Evolutionary conservation across 2,888 invertebrate genomes (phyloP), one percentile per base, ranked within the genome.

Genomic region (Cartodere bifasciata): DNA sequence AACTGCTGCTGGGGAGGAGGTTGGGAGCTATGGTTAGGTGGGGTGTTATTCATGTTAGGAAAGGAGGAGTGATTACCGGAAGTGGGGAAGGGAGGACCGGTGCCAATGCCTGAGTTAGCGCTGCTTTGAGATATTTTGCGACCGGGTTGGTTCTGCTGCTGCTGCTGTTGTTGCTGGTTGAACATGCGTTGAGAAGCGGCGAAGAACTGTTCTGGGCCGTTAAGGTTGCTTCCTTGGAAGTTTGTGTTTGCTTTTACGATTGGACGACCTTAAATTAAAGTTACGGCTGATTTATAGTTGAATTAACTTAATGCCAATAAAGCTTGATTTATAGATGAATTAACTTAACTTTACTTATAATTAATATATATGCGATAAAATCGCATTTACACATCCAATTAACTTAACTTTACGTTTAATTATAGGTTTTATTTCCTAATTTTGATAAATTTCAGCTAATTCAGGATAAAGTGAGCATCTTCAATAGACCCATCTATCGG

Each of bases 231-330:
- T 29, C 58, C 56, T 33, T 62, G 54, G 39, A 53, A 55, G 41
- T 54, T 58, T 32, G 54, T 50, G 41, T 64, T 64, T 9, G 68
- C 68, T 50, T 71, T 72, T 17, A 71, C 68, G 38, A 71, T 71
- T 23, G 70, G 67, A 42, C 71, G 67, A 41, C 70, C 71, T 55
- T n/a, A 29, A 13, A 26, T 26, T 12, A 21, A 21, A n/a, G 14
- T 23, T 13, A 31, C 21, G n/a, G n/a, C 20, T 20, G n/a, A 7
- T 20, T 20, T 20, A 7, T 7, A 20, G n/a, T n/a, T n/a, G n/a
- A n/a, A n/a, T n/a, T n/a, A n/a, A n/a, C n/a, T n/a, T n/a, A n/a
- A n/a, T n/a, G n/a, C n/a, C n/a, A n/a, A n/a, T n/a, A n/a, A n/a
- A n/a, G n/a, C n/a, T n/a, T n/a, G n/a, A n/a, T n/a, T n/a, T n/a